Conservation (phyloP, 92 coral and sea anemone species). For the Micromussa lordhowensis region DNA sequence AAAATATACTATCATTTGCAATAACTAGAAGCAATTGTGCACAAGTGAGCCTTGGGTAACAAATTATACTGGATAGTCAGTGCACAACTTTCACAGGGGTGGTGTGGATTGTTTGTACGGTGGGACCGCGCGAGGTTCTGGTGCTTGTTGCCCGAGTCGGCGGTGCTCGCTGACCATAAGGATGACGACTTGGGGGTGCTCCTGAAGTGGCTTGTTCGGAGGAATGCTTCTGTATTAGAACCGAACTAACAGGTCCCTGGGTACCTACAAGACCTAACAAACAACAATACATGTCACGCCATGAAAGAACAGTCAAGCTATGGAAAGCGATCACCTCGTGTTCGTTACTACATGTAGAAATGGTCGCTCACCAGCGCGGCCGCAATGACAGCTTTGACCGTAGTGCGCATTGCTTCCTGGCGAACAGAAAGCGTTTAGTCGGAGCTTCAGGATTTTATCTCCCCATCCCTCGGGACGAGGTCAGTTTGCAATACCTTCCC, state of each 20-base stretch:
- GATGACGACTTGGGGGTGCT: constrained; percentile 69
- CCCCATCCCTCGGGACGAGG: too few relatives aligned
- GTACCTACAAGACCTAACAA: constrained; percentile 78
- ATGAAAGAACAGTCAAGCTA: background rate
- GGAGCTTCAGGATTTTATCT: too few relatives aligned
- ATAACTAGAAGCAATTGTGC: background rate
- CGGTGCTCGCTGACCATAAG: constrained; percentile 70
- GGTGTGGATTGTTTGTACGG: constrained; percentile 85
- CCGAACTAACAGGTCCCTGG: constrained; percentile 96
- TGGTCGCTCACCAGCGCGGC: too few relatives aligned
- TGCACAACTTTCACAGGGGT: constrained; percentile 98
- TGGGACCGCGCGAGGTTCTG: constrained; percentile 70
- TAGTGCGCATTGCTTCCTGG: too few relatives aligned
- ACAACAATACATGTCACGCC: background rate
- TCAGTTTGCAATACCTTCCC: too few relatives aligned
- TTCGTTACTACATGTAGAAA: background rate
- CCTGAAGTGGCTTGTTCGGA: constrained; percentile 59
- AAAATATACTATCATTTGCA: background rate
- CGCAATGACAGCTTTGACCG: too few relatives aligned
- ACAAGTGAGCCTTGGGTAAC: background rate
- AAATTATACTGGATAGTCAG: constrained; percentile 15
- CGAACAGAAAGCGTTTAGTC: too few relatives aligned
- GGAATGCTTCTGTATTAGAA: constrained; percentile 91
- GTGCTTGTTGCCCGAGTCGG: constrained; percentile 58
- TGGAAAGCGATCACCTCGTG: too few relatives aligned